phyloP scores from a whole-genome alignment of 2,888 invertebrate genomes.

The Clepsis dumicolana region DNA sequence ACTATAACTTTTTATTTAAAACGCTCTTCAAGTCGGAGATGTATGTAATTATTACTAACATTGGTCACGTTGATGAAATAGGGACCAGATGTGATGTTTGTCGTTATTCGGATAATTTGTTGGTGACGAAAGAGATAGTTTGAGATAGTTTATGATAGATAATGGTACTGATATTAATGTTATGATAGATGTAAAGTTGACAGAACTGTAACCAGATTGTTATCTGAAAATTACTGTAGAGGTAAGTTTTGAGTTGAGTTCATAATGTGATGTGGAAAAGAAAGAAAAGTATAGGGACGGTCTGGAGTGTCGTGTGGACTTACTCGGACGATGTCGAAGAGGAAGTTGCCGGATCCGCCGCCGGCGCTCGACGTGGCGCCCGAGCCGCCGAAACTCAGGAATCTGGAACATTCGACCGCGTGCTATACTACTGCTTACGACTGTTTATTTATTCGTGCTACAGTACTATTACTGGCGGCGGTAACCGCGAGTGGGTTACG shows the following conservation, averaged over 20 bases:
- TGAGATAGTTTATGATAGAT: neutral
- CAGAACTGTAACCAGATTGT: conserved; percentile 6
- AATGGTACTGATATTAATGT: neutral
- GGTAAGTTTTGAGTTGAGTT: neutral
- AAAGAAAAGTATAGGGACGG: neutral
- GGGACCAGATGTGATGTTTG: neutral
- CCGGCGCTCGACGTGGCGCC: conserved; percentile 77
- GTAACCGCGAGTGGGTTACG: conserved; percentile 18
- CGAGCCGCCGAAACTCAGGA: conserved; percentile 88
- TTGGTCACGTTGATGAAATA: too few species aligned
- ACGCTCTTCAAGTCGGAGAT: too few species aligned
- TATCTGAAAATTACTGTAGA: conserved; percentile 7
- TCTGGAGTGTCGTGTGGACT: conserved; percentile 78
- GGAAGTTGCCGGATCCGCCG: conserved; percentile 94
- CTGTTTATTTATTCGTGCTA: too few species aligned
- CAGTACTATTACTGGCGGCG: conserved; percentile 20
- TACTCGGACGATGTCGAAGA: conserved; percentile 95
- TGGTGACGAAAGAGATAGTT: neutral
- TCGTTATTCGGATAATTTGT: neutral
- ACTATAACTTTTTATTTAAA: too few species aligned
- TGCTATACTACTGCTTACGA: neutral
- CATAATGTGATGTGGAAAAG: conserved; percentile 20
- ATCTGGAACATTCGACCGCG: conserved; percentile 66
- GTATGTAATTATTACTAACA: too few species aligned
- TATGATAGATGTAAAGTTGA: conserved; percentile 2